A percentile compares a stretch with the other conserved stretches of the same genome.
These are phyloP conservation scores for Phymorhynchus buccinoides DNA, from an alignment of 1,140 invertebrate genomes.

Conservation along the genomic window DNA sequence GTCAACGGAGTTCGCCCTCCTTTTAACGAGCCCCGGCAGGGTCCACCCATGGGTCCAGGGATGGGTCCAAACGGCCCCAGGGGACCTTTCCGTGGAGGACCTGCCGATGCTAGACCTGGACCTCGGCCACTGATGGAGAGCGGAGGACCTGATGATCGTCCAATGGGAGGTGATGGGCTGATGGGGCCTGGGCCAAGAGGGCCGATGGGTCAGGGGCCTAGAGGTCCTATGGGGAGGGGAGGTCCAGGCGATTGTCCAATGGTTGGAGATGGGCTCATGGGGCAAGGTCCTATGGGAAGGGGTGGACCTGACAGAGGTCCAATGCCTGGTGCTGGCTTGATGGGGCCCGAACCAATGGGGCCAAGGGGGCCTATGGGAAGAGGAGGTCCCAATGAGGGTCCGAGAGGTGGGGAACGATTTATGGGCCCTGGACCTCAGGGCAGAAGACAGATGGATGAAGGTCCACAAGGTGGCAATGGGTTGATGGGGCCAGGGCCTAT, in stretches of 20 bases:
- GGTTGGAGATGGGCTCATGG: neutral
- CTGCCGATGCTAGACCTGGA: neutral
- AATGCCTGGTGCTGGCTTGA: neutral
- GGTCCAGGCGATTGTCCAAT: neutral
- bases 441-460: neutral
- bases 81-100: neutral
- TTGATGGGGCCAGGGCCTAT: neutral
- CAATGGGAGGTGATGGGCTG: slow-evolving; percentile 8
- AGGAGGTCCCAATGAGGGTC: neutral
- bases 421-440: neutral
- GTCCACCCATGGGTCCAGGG: neutral
- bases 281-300: too few species aligned
- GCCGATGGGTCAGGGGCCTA: neutral
- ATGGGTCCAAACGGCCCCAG: neutral
- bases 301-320: neutral
- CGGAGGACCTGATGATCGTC: slow-evolving; percentile 1
- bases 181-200: slow-evolving; percentile 9
- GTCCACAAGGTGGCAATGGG: too few species aligned
- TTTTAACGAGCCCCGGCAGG: neutral
- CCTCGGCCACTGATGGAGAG: neutral
- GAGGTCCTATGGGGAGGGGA: too few species aligned
- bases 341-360: neutral
- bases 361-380: neutral
- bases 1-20: slow-evolving; percentile 20
- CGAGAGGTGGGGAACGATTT: neutral